Conservation (phyloP, 2,113 vertebrate genomes). For the Entelurus aequoreus region DNA sequence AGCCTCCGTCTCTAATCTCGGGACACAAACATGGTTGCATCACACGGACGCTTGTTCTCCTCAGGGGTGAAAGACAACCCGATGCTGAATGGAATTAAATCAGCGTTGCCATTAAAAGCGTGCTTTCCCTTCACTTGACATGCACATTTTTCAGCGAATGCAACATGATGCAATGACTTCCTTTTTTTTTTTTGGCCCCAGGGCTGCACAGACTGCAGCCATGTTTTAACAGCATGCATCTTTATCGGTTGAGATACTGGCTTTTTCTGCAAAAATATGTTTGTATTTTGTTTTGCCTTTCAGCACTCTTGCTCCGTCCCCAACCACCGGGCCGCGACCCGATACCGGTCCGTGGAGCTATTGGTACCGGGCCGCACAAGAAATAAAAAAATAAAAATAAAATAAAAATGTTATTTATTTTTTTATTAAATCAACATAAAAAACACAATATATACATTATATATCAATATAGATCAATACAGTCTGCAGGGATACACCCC, state of each 20-base stretch:
- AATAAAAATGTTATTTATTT: too few species aligned
- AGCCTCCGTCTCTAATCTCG: slow-evolving; percentile 11
- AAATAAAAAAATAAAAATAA: too few species aligned
- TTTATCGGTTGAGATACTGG: not conserved
- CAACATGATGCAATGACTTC: slow-evolving; percentile 18
- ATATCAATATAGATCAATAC: too few species aligned
- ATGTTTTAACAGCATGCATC: slow-evolving; percentile 39
- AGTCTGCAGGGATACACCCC: too few species aligned
- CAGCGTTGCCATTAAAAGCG: slow-evolving; percentile 16
- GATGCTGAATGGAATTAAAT: slow-evolving; percentile 21
- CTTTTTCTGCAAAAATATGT: slow-evolving; percentile 1
- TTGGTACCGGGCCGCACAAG: too few species aligned
- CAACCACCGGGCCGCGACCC: too few species aligned
- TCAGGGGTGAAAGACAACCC: slow-evolving; percentile 4
- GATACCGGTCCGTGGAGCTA: too few species aligned
- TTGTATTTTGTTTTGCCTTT: not conserved
- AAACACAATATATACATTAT: too few species aligned
- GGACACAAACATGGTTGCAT: not conserved
- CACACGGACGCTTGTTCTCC: not conserved
- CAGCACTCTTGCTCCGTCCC: not conserved
- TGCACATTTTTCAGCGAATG: slow-evolving; percentile 19
- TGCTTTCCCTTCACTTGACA: slow-evolving; percentile 16
- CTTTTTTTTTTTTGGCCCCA: slow-evolving; percentile 19
- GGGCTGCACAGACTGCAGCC: slow-evolving; percentile 14
- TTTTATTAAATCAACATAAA: too few species aligned